Percentiles rank a stretch among this genome's conserved stretches.
These are phyloP conservation scores for Amyelois transitella DNA, from an alignment of 1,140 invertebrate genomes.

Conservation along the genomic window DNA sequence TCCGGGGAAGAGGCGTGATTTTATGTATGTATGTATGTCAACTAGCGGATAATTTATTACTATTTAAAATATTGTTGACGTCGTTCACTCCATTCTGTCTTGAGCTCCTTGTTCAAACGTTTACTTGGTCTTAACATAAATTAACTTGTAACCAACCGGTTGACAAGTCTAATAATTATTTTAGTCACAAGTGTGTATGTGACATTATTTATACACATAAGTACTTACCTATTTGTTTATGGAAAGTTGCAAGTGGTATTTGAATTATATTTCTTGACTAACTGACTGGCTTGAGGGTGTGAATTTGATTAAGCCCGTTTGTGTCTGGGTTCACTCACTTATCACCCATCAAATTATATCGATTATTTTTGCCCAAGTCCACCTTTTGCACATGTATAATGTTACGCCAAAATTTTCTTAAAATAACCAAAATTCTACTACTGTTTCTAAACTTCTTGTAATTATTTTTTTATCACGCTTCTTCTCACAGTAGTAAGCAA, in stretches of 20 bases:
- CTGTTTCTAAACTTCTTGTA: too few relatives aligned
- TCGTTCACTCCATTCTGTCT: neutral
- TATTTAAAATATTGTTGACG: too few relatives aligned
- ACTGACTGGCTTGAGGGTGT: neutral
- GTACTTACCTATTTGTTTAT: neutral
- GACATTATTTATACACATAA: neutral
- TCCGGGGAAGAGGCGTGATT: too few relatives aligned
- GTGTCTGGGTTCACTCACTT: neutral
- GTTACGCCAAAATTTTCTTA: too few relatives aligned
- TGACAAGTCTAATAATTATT: slow-evolving; percentile 20
- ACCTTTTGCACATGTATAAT: too few relatives aligned
- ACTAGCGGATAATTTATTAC: too few relatives aligned
- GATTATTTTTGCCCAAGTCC: too few relatives aligned
- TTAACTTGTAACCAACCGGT: slow-evolving; percentile 20
- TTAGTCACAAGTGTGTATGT: slow-evolving; percentile 15
- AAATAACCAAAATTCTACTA: too few relatives aligned
- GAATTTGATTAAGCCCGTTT: neutral
- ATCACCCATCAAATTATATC: too few relatives aligned
- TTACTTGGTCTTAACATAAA: slow-evolving; percentile 19
- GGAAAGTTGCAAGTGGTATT: neutral
- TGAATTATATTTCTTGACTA: neutral
- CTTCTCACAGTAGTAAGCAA: too few relatives aligned
- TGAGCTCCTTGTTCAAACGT: slow-evolving; percentile 5
- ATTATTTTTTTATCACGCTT: too few relatives aligned
- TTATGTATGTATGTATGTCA: too few relatives aligned